These are phyloP conservation scores for Procambarus clarkii DNA, from an alignment of 1,140 invertebrate species.

Conservation along the genomic window DNA sequence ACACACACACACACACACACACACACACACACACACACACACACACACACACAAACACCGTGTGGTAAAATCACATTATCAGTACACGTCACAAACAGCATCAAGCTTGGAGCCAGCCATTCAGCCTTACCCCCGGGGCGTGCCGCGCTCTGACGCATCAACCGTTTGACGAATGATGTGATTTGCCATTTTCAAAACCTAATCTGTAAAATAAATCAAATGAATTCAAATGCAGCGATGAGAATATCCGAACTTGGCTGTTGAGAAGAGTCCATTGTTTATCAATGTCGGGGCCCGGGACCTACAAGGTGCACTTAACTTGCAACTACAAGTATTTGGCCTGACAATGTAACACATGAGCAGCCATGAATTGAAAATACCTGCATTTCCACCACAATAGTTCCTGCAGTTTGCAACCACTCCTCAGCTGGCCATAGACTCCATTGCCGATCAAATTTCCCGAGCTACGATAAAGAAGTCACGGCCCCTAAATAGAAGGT, in stretches of 20 bases:
- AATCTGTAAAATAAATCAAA: conserved; percentile 26
- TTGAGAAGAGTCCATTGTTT: conserved; percentile 2
- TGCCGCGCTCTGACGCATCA: neutral
- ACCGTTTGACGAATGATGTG: neutral
- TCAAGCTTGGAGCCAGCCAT: neutral
- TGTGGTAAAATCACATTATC: neutral
- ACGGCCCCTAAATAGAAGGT: neutral
- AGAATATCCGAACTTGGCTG: neutral
- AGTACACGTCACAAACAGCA: neutral
- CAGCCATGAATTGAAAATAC: conserved; percentile 34
- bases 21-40: conserved; percentile 20
- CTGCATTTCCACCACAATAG: conserved; percentile 2
- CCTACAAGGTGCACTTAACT: conserved; percentile 5
- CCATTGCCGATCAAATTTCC: neutral
- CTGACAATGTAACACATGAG: conserved; percentile 28
- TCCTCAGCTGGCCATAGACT: neutral
- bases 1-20: conserved; percentile 18
- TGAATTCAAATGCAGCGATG: conserved; percentile 3
- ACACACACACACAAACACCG: neutral
- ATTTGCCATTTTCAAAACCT: conserved; percentile 14
- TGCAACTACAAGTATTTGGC: conserved; percentile 5
- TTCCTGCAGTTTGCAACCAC: neutral
- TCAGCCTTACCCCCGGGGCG: neutral
- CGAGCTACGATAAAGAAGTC: neutral
- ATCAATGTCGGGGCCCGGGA: neutral